phyloP scores from a whole-genome alignment of 2,113 vertebrate genomes.

The Dasyprocta punctata region DNA sequence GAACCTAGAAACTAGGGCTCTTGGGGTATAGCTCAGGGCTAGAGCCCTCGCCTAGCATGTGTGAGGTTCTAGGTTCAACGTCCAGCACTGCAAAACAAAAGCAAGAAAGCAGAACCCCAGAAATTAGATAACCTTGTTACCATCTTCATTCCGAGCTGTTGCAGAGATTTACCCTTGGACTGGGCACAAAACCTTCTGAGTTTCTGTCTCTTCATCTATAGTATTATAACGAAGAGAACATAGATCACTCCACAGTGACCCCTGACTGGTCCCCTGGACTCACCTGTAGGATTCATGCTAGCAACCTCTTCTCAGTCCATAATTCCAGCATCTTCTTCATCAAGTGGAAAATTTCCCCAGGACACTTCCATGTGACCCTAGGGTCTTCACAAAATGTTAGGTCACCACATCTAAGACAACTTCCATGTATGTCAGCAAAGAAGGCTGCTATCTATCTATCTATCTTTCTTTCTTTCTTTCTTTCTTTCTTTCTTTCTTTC shows the following conservation, averaged over 20 bases:
- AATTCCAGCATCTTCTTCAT: not conserved
- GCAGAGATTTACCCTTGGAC: not conserved
- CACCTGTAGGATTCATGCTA: not conserved
- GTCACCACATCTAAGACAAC: not conserved
- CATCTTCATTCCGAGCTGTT: not conserved
- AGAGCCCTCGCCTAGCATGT: not conserved
- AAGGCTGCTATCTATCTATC: not conserved
- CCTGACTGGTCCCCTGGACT: not conserved
- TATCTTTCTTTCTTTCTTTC: no score
- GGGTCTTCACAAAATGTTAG: not conserved
- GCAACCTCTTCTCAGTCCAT: not conserved
- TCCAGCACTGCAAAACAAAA: not conserved
- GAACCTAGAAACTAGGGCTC: not conserved
- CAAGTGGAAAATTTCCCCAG: not conserved
- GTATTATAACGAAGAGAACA: not conserved
- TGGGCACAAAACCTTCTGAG: not conserved
- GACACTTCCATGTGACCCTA: not conserved
- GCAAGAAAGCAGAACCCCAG: not conserved
- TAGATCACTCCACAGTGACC: not conserved
- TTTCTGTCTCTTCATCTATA: not conserved
- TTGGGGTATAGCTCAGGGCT: not conserved
- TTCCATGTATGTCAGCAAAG: not conserved
- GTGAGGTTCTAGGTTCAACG: not conserved
- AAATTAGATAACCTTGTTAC: not conserved
- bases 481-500: no score